phyloP scores from a whole-genome alignment of 2,888 invertebrate genomes.

The Octonoba sinensis region DNA sequence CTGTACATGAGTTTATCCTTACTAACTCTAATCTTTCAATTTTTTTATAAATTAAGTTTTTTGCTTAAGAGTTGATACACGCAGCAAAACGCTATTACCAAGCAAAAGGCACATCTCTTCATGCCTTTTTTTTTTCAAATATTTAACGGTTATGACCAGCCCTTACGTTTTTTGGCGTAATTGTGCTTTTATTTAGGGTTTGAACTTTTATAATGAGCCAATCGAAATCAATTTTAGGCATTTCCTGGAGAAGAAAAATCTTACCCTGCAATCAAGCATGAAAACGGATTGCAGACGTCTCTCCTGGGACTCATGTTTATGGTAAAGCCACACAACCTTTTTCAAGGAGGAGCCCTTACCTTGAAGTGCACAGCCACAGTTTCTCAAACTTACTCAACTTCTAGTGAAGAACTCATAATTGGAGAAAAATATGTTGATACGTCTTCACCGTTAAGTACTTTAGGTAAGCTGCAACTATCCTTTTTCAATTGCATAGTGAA shows the following conservation, averaged over 20 bases:
- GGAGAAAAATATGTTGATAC: constrained; percentile 42
- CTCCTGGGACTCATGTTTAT: constrained; percentile 44
- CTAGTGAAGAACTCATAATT: constrained; percentile 56
- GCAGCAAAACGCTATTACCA: too few species aligned
- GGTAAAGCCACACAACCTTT: constrained; percentile 43
- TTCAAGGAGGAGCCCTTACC: constrained; percentile 47
- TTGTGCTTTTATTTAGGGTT: too few species aligned
- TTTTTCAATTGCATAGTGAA: not conserved
- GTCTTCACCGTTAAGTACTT: constrained; percentile 32
- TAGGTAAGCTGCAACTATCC: constrained; percentile 18
- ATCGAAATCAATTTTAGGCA: constrained; percentile 7
- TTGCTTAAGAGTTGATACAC: too few species aligned
- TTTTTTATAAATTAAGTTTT: too few species aligned
- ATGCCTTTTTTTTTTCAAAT: too few species aligned
- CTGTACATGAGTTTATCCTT: too few species aligned
- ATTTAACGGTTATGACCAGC: too few species aligned
- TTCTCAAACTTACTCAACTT: constrained; percentile 56
- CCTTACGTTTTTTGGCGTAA: too few species aligned
- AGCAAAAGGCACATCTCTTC: too few species aligned
- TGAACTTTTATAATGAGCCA: too few species aligned
- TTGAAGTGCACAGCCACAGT: constrained; percentile 46
- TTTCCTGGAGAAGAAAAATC: constrained; percentile 23
- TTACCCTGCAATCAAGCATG: constrained; percentile 41
- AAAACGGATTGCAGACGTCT: constrained; percentile 45
- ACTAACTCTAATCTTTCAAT: too few species aligned